Base-by-base conservation (phyloP, 2,888 invertebrate species). In the Torymus auratus region DNA sequence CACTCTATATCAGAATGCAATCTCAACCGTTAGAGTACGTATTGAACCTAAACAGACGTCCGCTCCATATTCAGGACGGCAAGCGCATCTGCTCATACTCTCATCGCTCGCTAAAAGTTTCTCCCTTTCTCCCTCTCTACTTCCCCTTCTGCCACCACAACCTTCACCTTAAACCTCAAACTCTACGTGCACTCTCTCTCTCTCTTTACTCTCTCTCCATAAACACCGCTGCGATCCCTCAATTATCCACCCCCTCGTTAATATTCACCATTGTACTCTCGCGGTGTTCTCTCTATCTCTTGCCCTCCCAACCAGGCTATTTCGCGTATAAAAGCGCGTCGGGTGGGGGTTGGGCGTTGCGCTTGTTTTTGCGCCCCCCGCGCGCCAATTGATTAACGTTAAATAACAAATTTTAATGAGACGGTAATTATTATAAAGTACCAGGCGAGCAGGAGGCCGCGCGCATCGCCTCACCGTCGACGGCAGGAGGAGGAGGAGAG, bases 371-470 rank as follows among this genome's bases (percentile, higher is more conserved):
- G 69, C 69, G 53, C n/a, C n/a, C 15, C 60, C 50, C 64, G 67
- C 68, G 15, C 82, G 83, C 41, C 86, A 87, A 88, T 88, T 88
- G 88, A 89, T 90, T 89, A 89, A 88, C 88, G 87, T 89, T 89
- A 89, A 90, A 90, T 88, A 89, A 90, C 89, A 90, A 89, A 90
- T 89, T 89, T 90, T 90, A 90, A 90, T 90, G 90, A 90, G 89
- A 86, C 89, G 87, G 88, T 90, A 90, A 90, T 90, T 90, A 90
- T 90, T 90, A 89, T 90, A 90, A 90, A 88, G 90, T 90, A 90
- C 86, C 88, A 89, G 90, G 90, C 82, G 80, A 90, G 84, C 88
- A 90, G 88, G 85, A 89, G 85, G 52, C 52, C 41, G 75, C 78
- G 77, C 81, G 69, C 73, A 78, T 68, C 62, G 69, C 70, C 28